Conservation (phyloP, 1,140 invertebrate species). For the Ganaspis sp. region DNA sequence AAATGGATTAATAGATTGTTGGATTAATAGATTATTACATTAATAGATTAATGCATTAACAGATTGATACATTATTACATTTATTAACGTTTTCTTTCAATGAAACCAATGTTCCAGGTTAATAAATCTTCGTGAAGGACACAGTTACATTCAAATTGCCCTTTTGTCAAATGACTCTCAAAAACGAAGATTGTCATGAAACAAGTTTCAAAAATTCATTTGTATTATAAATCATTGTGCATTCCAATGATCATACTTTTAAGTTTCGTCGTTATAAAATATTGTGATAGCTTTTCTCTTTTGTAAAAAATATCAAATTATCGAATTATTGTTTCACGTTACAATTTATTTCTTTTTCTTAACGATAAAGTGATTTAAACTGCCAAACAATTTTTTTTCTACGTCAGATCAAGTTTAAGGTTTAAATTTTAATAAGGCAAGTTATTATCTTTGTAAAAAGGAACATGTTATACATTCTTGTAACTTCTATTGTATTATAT, state of each 20-base stretch:
- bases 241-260: constrained; percentile 29
- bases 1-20: too few relatives aligned
- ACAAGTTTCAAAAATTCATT: constrained; percentile 8
- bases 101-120: constrained; percentile 58
- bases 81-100: constrained; percentile 12
- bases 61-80: too few relatives aligned
- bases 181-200: constrained; percentile 23
- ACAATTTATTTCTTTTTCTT: constrained; percentile 7
- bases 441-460: constrained; percentile 22
- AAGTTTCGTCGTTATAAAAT: constrained; percentile 27
- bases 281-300: constrained; percentile 17
- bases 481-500: constrained; percentile 18
- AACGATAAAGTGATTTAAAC: constrained; percentile 24
- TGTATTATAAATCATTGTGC: constrained; percentile 26
- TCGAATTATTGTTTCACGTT: constrained; percentile 8
- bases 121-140: constrained; percentile 68
- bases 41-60: too few relatives aligned
- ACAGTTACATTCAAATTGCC: constrained; percentile 68
- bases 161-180: constrained; percentile 59
- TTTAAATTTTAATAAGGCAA: constrained; percentile 2
- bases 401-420: constrained; percentile 19
- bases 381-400: constrained; percentile 10
- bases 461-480: constrained; percentile 12
- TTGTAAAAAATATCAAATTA: not conserved
- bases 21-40: too few relatives aligned